Evolutionary conservation across 2,888 invertebrate genomes (phyloP).

Genomic region (Syritta pipiens): DNA sequence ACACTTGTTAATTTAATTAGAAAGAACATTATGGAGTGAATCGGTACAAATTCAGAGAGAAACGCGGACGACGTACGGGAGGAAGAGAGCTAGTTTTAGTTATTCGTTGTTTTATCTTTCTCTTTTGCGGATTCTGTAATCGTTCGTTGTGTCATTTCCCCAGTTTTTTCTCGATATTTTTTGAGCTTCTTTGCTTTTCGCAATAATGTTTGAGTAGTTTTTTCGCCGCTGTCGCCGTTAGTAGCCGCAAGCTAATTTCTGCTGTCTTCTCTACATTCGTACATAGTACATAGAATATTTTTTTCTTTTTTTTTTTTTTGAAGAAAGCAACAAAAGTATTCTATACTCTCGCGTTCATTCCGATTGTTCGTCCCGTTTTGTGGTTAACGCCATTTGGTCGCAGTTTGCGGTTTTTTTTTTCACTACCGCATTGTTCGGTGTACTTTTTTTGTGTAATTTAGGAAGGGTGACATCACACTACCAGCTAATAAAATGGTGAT

Average conservation of each 20-base stretch:
- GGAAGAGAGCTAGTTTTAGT: no score
- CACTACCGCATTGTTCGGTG: conserved; percentile 18
- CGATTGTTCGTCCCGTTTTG: conserved; percentile 44
- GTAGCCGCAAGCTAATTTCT: conserved; percentile 37
- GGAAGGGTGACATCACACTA: conserved; percentile 64
- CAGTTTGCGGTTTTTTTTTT: conserved; percentile 16
- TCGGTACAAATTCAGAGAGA: no score
- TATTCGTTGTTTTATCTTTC: no score
- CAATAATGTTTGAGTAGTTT: conserved; percentile 66
- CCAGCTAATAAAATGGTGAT: conserved; percentile 64
- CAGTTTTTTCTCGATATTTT: background rate
- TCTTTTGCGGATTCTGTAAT: background rate
- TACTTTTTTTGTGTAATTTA: conserved; percentile 54
- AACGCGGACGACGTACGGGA: no score
- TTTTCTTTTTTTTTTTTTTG: no score
- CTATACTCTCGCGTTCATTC: conserved; percentile 44
- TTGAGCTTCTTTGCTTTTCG: conserved; percentile 48
- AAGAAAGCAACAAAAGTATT: conserved; percentile 17
- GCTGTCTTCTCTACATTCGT: conserved; percentile 20
- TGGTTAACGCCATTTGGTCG: conserved; percentile 35
- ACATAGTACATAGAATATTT: background rate
- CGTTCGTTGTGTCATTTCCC: background rate
- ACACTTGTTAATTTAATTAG: no score
- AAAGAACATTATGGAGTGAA: no score
- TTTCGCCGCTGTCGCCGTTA: conserved; percentile 63